Evolutionary conservation across 2,888 invertebrate genomes (phyloP), one percentile per base, ranked within the genome.

Genomic region (Latheticus oryzae): DNA sequence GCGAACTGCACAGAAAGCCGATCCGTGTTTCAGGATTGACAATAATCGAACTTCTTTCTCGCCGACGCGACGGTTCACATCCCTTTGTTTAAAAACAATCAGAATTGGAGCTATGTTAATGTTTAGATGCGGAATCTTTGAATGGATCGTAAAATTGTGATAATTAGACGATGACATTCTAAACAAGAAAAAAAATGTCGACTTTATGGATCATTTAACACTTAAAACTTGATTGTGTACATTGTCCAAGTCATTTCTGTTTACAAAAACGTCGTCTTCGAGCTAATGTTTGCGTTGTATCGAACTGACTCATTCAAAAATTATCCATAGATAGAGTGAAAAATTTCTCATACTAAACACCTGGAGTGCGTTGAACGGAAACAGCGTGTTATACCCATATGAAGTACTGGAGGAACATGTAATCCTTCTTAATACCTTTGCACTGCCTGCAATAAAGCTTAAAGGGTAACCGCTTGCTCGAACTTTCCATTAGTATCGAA

Each of bases 371-470:
- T 43, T 42, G 32, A 62, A 54, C 60, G 61, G 63, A 63, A 63
- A 53, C 56, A 55, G 30, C 28, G 47, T 32, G 42, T 45, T 57
- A 55, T 56, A 40, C 24, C 60, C 56, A 43, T 61, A 45, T 56
- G 56, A 61, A 62, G 61, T 63, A 53, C 50, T 50, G 35, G 37
- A 61, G 66, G 60, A 65, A 63, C 64, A 65, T 52, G 64, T 68
- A 70, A 71, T 70, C 71, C 69, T 64, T 65, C 55, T 63, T 70
- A 70, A 73, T 72, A 66, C 71, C 69, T 62, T 59, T 67, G 71
- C 73, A 72, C 69, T 71, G 69, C 71, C 70, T 68, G 67, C 69
- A 72, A 70, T 72, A 71, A 72, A 73, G 72, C 70, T 72, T 72
- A 38, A 15, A 26, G 50, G 65, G 62, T 65, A 66, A 66, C 66